Evolutionary conservation across 1,140 invertebrate species (phyloP), one percentile per base, ranked within the genome.

Genomic region (Drosophila eugracilis): DNA sequence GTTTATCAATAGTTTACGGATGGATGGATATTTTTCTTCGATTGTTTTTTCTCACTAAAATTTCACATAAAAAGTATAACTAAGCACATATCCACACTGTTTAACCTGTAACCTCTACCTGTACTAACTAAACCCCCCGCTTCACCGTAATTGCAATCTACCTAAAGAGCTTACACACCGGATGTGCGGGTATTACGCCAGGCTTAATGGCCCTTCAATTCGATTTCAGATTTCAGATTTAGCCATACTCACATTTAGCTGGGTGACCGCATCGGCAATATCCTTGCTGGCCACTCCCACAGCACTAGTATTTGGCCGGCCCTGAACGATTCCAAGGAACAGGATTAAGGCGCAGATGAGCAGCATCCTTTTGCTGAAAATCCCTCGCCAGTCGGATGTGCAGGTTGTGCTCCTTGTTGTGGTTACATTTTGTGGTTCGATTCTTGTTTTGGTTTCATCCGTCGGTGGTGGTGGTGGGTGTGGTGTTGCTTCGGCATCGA

Each of bases 301-400:
- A 14, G 63, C 72, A 54, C 79, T 89, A 5, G 66, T 53, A 62
- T 91, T 91, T 50, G 90, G 90, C 65, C 90, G 79, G 24, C 76
- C 86, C 47, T 91, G 86, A 24, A 62, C 74, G 37, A 75, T 37
- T 52, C 55, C 52, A 28, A 90, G 32, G 12, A 77, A 41, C 37
- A 90, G 59, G 58, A 70, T 78, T 50, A 86, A 47, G 19, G 49
- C 63, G 47, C 75, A 83, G 9, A 90, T 50, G 10, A 89, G 48
- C 34, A 89, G 50, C 34, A 77, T 55, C 28, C 69, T 52, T 48
- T 65, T 58, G 45, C 47, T 26, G 30, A 48, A 26, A 7, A 22
- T 28, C 12, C 17, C 44, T 22, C 12, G 28, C 10, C 54, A 66
- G 5, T 26, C 32, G 14, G 42, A n/a, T 44, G 30, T 57, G 34